A percentile compares a stretch with the other conserved stretches of the same genome.
These are phyloP conservation scores for Prunella strophiata DNA, from an alignment of 2,797 vertebrate species.

Conservation along the genomic window DNA sequence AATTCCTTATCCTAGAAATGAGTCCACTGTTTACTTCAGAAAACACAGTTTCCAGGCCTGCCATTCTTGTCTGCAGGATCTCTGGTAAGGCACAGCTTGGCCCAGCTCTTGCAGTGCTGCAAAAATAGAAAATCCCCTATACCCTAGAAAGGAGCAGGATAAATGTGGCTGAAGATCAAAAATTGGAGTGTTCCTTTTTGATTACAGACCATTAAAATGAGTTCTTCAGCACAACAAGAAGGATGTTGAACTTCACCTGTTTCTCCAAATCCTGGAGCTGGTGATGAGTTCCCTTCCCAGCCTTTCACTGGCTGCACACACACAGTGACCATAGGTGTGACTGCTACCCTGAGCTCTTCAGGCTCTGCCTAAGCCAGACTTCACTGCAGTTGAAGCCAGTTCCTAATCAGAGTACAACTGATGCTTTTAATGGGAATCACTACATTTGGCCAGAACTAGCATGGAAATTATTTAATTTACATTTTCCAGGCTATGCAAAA, in stretches of 20 bases:
- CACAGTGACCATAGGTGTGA: neutral
- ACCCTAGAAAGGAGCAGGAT: neutral
- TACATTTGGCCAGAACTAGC: neutral
- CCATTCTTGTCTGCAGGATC: neutral
- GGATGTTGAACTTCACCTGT: neutral
- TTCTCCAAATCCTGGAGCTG: neutral
- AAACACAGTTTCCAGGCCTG: neutral
- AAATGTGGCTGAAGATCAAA: neutral
- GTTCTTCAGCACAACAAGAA: neutral
- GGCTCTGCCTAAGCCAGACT: neutral
- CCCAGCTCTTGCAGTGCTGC: neutral
- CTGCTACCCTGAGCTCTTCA: neutral
- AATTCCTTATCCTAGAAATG: neutral
- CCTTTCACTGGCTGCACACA: neutral
- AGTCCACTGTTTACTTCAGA: neutral
- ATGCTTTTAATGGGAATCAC: neutral
- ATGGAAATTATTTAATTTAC: slow-evolving; percentile 11
- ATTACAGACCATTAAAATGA: neutral
- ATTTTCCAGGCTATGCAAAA: neutral
- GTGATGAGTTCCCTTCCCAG: neutral
- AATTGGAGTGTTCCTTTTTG: neutral
- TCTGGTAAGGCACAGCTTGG: neutral
- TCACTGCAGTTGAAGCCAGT: neutral
- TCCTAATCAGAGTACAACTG: neutral
- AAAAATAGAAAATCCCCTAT: neutral